phyloP scores from a whole-genome alignment of 2,797 vertebrate genomes.

The Schizopygopsis malacanthus region DNA sequence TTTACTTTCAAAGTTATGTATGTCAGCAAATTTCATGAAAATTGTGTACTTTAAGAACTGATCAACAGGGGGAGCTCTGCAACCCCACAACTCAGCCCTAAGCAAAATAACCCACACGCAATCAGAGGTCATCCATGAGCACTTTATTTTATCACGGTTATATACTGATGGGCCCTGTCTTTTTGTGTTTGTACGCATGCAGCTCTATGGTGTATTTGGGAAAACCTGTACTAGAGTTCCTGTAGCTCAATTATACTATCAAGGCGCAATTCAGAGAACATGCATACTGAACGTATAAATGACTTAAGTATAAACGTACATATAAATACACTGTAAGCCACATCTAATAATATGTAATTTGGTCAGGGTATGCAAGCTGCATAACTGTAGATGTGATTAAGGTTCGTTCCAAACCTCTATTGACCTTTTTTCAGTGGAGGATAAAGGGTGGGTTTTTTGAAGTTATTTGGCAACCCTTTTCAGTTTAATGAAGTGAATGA shows the following conservation, averaged over 20 bases:
- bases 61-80: conserved; percentile 64
- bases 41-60: conserved; percentile 23
- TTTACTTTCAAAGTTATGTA: neutral
- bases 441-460: neutral
- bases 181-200: neutral
- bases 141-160: conserved; percentile 24
- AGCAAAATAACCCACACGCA: conserved; percentile 31
- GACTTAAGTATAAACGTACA: too few relatives aligned
- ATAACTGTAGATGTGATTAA: neutral
- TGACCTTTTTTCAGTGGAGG: neutral
- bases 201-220: neutral
- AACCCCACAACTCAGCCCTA: conserved; percentile 45
- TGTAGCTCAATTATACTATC: conserved; percentile 2
- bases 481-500: neutral
- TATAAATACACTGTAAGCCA: neutral
- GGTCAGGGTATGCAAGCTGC: neutral
- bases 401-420: neutral
- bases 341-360: conserved; percentile 4
- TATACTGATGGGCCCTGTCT: neutral
- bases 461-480: neutral
- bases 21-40: conserved; percentile 22
- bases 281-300: neutral
- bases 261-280: neutral
- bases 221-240: neutral
- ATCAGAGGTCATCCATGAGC: conserved; percentile 29